These are phyloP conservation scores for Chondrosia reniformis DNA, from an alignment of 37 sponge, comb jelly and placozoan species.

Conservation along the genomic window DNA sequence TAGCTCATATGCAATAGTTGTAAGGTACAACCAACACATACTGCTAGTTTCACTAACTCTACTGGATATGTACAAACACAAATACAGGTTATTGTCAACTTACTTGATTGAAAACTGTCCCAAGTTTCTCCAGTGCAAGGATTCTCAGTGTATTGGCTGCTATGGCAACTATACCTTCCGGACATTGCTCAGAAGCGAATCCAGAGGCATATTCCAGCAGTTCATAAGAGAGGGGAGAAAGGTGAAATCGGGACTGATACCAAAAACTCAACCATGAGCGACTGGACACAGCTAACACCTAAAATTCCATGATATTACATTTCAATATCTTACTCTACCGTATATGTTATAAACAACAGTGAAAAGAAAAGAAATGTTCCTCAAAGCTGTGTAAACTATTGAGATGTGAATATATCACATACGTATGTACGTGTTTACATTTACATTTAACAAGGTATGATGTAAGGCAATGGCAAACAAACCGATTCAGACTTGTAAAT, in stretches of 20 bases:
- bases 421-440: not conserved
- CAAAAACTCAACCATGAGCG: conserved; percentile 93
- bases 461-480: not conserved
- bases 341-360: too few relatives aligned
- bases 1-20: too few relatives aligned
- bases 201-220: conserved; percentile 93
- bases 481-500: conserved; percentile 80
- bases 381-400: not conserved
- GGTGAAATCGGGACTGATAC: conserved; percentile 93
- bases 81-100: too few relatives aligned
- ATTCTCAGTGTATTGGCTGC: conserved; percentile 92
- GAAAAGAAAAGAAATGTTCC: not conserved
- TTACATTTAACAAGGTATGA: not conserved
- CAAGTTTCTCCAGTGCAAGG: conserved; percentile 96
- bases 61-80: too few relatives aligned
- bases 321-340: too few relatives aligned
- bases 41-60: too few relatives aligned
- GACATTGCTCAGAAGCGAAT: conserved; percentile 98
- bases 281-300: conserved; percentile 93
- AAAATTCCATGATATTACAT: too few relatives aligned
- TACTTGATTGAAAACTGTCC: conserved; percentile 93
- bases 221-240: conserved; percentile 95
- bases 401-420: not conserved
- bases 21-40: too few relatives aligned
- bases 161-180: conserved; percentile 97